Base-by-base conservation (phyloP, 2,888 invertebrate species). In the Dicyrtomina minuta region DNA sequence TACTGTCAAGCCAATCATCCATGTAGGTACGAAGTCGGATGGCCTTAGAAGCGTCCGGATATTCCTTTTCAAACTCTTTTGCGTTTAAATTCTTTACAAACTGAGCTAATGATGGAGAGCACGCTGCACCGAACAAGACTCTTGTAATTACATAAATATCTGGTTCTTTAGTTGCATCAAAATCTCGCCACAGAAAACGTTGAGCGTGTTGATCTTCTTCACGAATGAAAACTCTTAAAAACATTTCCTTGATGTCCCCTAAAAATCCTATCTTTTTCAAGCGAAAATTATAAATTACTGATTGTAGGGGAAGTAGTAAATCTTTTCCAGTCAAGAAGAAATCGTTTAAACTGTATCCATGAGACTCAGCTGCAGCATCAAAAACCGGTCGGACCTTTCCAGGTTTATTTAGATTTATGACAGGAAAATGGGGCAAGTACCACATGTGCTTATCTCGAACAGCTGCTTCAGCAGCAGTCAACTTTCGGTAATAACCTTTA, bases 401-500 rank as follows among this genome's bases (percentile, higher is more conserved):
- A 2, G 77, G 73, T 49, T 77, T 76, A 20, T 74, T 75, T 2
- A 68, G 70, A 17, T 70, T 73, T 0, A 24, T 24, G 0, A 73
- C 75, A 0, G 64, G 67, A 67, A 76, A 75, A 44, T 78, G 75
- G 1, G 75, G 75, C 0, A 78, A 46, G 33, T 74, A 75, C 71
- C 67, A 75, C 5, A 56, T 69, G 17, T 51, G 53, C 1, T 17
- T 5, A 20, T 15, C 17, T 6, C 4, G 1, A 5, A 13, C 13
- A 0, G 3, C 15, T 12, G 10, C 51, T 44, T 72, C 71, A 6
- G 46, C 59, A 20, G 1, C 1, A 10, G 49, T 43, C 3, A 72
- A 15, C 13, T 53, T 33, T 13, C 51, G 15, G 3, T 60, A 68
- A n/a, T 53, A 68, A 1, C 41, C 53, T 41, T 61, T 68, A 10